Evolutionary conservation across 2,797 vertebrate genomes (phyloP).

Genomic region (Melanotaenia pygmaea): DNA sequence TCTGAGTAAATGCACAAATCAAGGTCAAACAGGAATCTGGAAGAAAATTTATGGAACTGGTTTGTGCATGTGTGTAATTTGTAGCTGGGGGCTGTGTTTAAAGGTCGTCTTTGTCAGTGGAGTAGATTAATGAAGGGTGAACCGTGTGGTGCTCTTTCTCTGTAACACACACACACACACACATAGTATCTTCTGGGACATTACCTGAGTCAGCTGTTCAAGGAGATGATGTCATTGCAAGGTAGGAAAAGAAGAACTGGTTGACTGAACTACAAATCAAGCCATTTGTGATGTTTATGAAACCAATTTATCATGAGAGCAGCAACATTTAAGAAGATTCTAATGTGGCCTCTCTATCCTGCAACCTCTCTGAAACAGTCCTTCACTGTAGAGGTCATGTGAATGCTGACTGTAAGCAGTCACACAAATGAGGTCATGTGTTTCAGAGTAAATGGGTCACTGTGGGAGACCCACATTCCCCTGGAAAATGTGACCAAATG

Average conservation of each 20-base stretch:
- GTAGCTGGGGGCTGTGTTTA: slow-evolving; percentile 56
- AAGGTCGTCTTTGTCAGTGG: slow-evolving; percentile 71
- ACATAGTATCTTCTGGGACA: slow-evolving; percentile 47
- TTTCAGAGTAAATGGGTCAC: slow-evolving; percentile 61
- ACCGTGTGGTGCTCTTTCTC: slow-evolving; percentile 50
- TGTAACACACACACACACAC: slow-evolving; percentile 13
- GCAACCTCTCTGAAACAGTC: neutral
- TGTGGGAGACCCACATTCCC: slow-evolving; percentile 71
- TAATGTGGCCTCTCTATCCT: neutral
- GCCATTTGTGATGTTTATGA: slow-evolving; percentile 6
- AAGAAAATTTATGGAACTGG: slow-evolving; percentile 23
- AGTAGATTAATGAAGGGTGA: slow-evolving; percentile 73
- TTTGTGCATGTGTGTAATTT: slow-evolving; percentile 39
- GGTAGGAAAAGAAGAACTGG: neutral
- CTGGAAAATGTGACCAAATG: slow-evolving; percentile 73
- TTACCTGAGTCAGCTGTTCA: slow-evolving; percentile 46
- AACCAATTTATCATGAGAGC: neutral
- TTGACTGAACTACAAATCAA: slow-evolving; percentile 1
- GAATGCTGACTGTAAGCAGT: slow-evolving; percentile 25
- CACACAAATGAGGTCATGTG: slow-evolving; percentile 64
- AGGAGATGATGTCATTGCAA: slow-evolving; percentile 41
- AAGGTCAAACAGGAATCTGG: slow-evolving; percentile 39
- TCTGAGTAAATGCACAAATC: slow-evolving; percentile 29
- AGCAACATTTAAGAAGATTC: neutral
- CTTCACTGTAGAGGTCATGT: slow-evolving; percentile 7